Base-by-base conservation (phyloP, 2,888 invertebrate genomes). In the Ectobius pallidus region DNA sequence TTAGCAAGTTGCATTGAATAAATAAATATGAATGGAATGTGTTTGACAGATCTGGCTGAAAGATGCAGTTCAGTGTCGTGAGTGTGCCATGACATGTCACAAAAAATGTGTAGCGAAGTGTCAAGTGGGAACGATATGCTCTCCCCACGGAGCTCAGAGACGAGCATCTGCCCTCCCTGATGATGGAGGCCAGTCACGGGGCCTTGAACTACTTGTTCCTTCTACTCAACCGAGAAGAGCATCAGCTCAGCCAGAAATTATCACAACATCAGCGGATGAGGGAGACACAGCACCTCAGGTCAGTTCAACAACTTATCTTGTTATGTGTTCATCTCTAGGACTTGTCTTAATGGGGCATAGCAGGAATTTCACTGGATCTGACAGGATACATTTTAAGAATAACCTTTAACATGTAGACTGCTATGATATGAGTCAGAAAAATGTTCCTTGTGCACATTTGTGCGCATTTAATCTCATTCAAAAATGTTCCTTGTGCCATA, bases 91-190 rank as follows among this genome's bases (percentile, higher is more conserved):
- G 86, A 94, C 95, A 77, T 97, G 97, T 81, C 98, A 98, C 84
- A 97, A 97, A 83, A 98, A 98, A 82, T 98, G 98, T 83, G 91
- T 95, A 76, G 89, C 89, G 11, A 94, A 95, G 80, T 97, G 96
- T 82, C 93, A 92, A 81, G 86, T 87, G 67, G 88, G 90, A 73
- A 90, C 89, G 18, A 85, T 86, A n/a, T 92, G 92, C 77, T 25
- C 30, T n/a, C 44, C 65, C 22, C 44, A 18, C 46, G 78, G 82
- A 79, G 71, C 78, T 79, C 16, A 32, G 58, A 34, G 71, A 69
- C 74, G 39, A 68, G 76, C 16, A 73, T 79, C 20, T 58, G 79
- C 46, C 76, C 20, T 61, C 3, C 69, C 73, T 14, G 72, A 69
- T 2, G 70, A 69, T 18, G 32, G 20, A 27, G 61, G 72, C 27